These are phyloP conservation scores for Emys orbicularis DNA, from an alignment of 2,797 vertebrate genomes.

Conservation along the genomic window DNA sequence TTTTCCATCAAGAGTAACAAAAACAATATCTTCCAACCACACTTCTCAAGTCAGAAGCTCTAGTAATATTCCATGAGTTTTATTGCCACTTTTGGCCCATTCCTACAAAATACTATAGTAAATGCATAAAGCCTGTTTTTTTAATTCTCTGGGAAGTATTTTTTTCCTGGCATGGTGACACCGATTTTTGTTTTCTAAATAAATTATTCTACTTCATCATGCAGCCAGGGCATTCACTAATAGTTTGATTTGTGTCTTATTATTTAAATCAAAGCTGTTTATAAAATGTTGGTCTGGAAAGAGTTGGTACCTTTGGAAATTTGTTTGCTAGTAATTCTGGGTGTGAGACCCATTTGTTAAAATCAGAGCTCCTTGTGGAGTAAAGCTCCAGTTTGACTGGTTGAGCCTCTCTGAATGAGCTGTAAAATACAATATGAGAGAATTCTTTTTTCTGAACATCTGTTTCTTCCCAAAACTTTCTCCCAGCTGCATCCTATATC, in stretches of 20 bases:
- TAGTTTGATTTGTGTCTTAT: not conserved
- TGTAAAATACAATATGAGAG: not conserved
- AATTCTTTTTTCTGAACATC: conserved; percentile 8
- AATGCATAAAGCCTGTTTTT: not conserved
- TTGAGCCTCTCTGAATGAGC: not conserved
- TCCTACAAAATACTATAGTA: not conserved
- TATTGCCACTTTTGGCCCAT: not conserved
- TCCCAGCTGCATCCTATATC: conserved; percentile 49
- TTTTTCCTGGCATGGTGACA: not conserved
- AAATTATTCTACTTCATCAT: not conserved
- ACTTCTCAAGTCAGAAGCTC: not conserved
- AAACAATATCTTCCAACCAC: not conserved
- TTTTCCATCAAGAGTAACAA: not conserved
- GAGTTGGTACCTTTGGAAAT: not conserved
- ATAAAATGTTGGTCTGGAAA: not conserved
- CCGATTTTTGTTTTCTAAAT: not conserved
- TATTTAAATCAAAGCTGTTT: not conserved
- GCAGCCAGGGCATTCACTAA: not conserved
- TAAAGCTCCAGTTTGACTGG: not conserved
- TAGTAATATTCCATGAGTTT: not conserved
- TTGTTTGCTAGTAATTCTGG: not conserved
- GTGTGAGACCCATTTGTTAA: not conserved
- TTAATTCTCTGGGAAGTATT: not conserved
- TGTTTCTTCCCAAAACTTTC: not conserved
- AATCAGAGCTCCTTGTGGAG: not conserved